Evolutionary conservation across 23 tunicate species (phyloP), one percentile per base, ranked within the genome.

Genomic region (Trididemnum nubilum): DNA sequence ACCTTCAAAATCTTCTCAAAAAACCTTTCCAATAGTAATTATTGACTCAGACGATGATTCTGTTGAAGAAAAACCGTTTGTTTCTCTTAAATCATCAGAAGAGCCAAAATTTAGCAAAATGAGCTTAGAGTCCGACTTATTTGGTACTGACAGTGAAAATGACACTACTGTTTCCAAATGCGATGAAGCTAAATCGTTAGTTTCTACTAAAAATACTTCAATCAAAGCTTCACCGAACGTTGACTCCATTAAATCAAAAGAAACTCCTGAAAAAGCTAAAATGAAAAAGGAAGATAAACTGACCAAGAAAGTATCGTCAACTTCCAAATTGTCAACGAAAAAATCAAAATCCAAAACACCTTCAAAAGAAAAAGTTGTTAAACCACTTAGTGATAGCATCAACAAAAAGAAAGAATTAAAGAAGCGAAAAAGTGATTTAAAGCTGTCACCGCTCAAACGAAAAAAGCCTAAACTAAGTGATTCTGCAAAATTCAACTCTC

Each of bases 101-200:
- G n/a, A 77, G 31, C 49, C 44, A 33, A 77, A 27, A 36, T 49
- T 66, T 65, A 34, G 65, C 36, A 85, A 57, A n/a, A 21, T 33
- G 36, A 40, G 25, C 51, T 34, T 72, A 1, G 77, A 34, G 27
- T 34, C 25, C 2, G 37, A 38, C 21, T 5, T 72, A 1, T 72
- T 38, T 38, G 77, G 37, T 34, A 72, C 49, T 72, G 77, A 72
- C 50, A 72, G 50, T 34, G 57, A 57, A n/a, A 63, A 22, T 27
- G 40, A 31, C 30, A 18, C 5, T 4, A 22, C 34, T 3, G 39
- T 30, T 7, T 25, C 21, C 21, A 19, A 15, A 25, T 22, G 19
- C n/a, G n/a, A n/a, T n/a, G n/a, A 51, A 19, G 21, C 19, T 30
- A 64, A 19, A 64, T 64, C 26, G 26, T 64, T 22, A 33, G n/a